Conservation (phyloP, 2,797 vertebrate species). For the Macropodus opercularis region DNA sequence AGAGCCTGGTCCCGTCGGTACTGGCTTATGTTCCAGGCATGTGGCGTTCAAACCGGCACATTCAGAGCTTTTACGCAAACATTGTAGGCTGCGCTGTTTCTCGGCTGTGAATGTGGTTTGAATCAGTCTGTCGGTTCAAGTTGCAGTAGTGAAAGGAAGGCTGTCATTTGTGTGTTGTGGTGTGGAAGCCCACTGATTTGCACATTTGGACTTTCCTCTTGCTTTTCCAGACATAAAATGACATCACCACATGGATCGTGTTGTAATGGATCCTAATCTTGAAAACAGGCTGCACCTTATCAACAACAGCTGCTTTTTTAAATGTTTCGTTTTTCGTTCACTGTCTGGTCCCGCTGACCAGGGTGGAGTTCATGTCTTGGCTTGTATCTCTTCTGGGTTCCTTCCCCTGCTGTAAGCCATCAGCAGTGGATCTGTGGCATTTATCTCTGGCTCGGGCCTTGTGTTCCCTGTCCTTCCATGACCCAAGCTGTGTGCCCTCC, state of each 20-base stretch:
- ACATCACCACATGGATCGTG: slow-evolving; percentile 67
- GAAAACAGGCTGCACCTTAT: slow-evolving; percentile 28
- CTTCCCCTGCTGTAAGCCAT: slow-evolving; percentile 35
- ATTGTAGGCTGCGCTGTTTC: slow-evolving; percentile 7
- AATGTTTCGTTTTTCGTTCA: slow-evolving; percentile 22
- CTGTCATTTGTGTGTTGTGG: slow-evolving; percentile 18
- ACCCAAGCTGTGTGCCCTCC: slow-evolving; percentile 51
- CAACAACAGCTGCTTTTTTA: slow-evolving; percentile 2
- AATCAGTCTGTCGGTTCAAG: slow-evolving; percentile 1
- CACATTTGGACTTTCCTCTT: slow-evolving; percentile 21
- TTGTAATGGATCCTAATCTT: slow-evolving; percentile 29
- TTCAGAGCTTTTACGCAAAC: slow-evolving; percentile 10
- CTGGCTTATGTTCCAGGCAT: slow-evolving; percentile 7
- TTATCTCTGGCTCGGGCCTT: slow-evolving; percentile 48
- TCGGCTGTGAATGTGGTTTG: slow-evolving; percentile 6
- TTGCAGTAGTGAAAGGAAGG: slow-evolving; percentile 13
- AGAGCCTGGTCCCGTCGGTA: background rate
- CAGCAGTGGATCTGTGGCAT: slow-evolving; percentile 42
- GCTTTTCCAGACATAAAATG: slow-evolving; percentile 51
- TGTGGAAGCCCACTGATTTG: slow-evolving; percentile 2
- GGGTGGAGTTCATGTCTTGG: slow-evolving; percentile 12
- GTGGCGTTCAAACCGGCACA: slow-evolving; percentile 3
- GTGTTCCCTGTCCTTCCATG: slow-evolving; percentile 64
- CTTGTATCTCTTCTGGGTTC: slow-evolving; percentile 43
- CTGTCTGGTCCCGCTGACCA: slow-evolving; percentile 15